Conservation (phyloP, 2,113 vertebrate species). For the Rousettus leschenaultii region DNA sequence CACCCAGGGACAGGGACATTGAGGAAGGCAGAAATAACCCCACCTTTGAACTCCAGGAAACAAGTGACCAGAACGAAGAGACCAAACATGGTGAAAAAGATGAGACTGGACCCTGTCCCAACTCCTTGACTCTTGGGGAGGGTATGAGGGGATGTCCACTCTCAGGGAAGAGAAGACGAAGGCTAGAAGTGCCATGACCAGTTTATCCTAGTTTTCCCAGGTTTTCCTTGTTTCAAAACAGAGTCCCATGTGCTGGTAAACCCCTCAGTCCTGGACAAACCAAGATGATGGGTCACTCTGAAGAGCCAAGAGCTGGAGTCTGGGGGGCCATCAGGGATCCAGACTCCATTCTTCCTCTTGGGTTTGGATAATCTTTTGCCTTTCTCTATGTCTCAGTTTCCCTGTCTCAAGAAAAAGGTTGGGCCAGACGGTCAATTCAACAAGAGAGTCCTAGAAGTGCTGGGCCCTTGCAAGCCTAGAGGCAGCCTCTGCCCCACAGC, state of each 20-base stretch:
- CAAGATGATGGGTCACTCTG: background rate
- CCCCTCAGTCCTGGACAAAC: background rate
- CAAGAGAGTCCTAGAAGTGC: background rate
- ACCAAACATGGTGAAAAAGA: conserved; percentile 57
- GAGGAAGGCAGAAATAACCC: conserved; percentile 64
- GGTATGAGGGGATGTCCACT: background rate
- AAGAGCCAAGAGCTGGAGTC: background rate
- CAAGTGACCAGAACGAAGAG: background rate
- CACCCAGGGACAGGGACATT: rapidly evolving
- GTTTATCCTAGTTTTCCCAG: background rate
- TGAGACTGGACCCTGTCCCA: background rate
- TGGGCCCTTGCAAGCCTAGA: background rate
- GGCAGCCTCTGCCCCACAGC: background rate
- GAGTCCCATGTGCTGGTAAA: background rate
- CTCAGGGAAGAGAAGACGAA: background rate
- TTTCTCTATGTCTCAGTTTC: background rate
- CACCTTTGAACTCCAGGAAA: conserved; percentile 82
- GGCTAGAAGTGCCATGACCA: background rate
- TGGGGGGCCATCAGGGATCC: background rate
- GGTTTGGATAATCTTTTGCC: background rate
- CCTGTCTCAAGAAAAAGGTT: background rate
- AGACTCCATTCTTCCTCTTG: background rate
- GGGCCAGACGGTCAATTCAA: background rate
- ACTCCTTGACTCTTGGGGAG: background rate
- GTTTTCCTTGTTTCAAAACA: background rate